phyloP scores from a whole-genome alignment of 2,113 vertebrate species.

The Nibea albiflora region DNA sequence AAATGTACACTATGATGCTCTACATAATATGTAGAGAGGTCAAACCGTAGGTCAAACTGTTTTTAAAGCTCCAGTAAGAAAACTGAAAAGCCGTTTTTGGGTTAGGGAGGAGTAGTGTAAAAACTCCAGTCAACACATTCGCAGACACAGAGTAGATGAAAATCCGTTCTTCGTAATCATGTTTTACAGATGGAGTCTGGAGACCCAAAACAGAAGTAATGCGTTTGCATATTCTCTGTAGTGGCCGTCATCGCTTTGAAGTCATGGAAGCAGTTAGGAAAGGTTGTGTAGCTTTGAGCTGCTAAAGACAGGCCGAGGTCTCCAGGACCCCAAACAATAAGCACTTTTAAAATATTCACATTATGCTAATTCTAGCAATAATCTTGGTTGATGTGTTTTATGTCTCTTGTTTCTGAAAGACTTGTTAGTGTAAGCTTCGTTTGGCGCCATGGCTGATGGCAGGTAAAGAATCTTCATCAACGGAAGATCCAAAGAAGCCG shows the following conservation, averaged over 20 bases:
- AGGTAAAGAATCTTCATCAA: background rate
- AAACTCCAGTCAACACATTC: background rate
- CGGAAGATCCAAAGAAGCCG: background rate
- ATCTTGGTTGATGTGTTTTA: background rate
- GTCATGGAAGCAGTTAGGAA: background rate
- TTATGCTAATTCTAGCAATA: background rate
- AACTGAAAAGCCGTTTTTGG: background rate
- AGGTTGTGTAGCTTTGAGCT: background rate
- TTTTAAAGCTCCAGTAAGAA: background rate
- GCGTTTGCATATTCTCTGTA: background rate
- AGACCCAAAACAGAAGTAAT: conserved; percentile 9
- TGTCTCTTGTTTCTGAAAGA: background rate
- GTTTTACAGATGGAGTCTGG: background rate
- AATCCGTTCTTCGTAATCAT: background rate
- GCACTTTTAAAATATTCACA: background rate
- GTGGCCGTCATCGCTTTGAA: background rate
- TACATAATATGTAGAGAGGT: too few relatives aligned
- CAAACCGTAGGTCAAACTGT: too few relatives aligned
- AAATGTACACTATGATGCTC: too few relatives aligned
- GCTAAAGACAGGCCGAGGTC: background rate
- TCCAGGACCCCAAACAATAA: background rate
- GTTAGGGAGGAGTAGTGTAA: background rate
- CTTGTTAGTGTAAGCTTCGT: background rate
- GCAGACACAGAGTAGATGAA: background rate
- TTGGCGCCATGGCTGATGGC: background rate